Evolutionary conservation across 2,888 invertebrate genomes (phyloP).

Genomic region (Brachyptera putata): DNA sequence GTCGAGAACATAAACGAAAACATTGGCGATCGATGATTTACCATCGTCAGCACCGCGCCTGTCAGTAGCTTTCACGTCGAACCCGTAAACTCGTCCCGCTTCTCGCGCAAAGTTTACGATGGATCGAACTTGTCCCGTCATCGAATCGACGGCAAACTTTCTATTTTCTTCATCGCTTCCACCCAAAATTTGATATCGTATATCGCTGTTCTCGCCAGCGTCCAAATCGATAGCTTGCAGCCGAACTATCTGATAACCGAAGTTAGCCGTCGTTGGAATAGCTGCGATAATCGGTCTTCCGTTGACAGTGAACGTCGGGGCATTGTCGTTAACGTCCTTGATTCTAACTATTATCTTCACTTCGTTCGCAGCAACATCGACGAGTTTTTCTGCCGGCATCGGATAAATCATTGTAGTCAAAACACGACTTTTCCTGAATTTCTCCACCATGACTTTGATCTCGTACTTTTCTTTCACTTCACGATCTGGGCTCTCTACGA

Average conservation of each 20-base stretch:
- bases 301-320: slow-evolving; percentile 68
- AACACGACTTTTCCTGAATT: slow-evolving; percentile 55
- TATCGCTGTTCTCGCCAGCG: slow-evolving; percentile 68
- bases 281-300: slow-evolving; percentile 79
- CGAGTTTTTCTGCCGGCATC: slow-evolving; percentile 64
- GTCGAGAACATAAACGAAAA: slow-evolving; percentile 80
- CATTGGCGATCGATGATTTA: slow-evolving; percentile 76
- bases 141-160: slow-evolving; percentile 72
- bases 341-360: slow-evolving; percentile 74
- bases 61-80: slow-evolving; percentile 85
- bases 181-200: slow-evolving; percentile 71
- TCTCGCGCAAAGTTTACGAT: slow-evolving; percentile 64
- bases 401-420: slow-evolving; percentile 74
- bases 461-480: slow-evolving; percentile 64
- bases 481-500: slow-evolving; percentile 69
- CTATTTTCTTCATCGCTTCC: slow-evolving; percentile 62
- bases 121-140: slow-evolving; percentile 69
- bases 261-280: slow-evolving; percentile 73
- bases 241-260: slow-evolving; percentile 74
- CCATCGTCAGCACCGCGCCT: slow-evolving; percentile 75
- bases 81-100: slow-evolving; percentile 74
- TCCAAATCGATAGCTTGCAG: slow-evolving; percentile 69
- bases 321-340: slow-evolving; percentile 77
- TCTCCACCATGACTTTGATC: slow-evolving; percentile 52
- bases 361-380: slow-evolving; percentile 66